Conservation (phyloP, 2,888 invertebrate species). For the Drosophila subsilvestris region DNA sequence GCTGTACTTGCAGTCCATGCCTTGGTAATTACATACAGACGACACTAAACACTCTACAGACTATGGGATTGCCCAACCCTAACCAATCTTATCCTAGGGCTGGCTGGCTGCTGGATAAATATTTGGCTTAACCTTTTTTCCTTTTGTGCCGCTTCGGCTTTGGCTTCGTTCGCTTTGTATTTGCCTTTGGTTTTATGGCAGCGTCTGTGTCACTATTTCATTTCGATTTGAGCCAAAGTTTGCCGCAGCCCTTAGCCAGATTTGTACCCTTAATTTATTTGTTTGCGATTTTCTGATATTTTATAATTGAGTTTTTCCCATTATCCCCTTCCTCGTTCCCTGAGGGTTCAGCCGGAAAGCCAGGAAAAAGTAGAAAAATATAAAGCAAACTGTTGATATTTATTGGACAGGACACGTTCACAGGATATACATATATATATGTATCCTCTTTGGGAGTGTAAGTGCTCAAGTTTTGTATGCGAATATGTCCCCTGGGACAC, state of each 20-base stretch:
- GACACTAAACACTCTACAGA: constrained; percentile 1
- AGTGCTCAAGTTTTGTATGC: constrained; percentile 58
- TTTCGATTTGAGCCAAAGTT: constrained; percentile 76
- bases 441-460: constrained; percentile 15
- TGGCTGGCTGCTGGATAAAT: constrained; percentile 64
- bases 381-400: constrained; percentile 46
- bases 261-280: constrained; percentile 77
- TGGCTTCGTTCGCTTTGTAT: constrained; percentile 56
- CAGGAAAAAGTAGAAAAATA: constrained; percentile 6
- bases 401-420: constrained; percentile 53
- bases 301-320: constrained; percentile 72
- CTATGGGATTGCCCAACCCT: background rate
- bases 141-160: constrained; percentile 51
- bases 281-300: constrained; percentile 76
- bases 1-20: constrained; percentile 69
- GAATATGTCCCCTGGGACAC: constrained; percentile 61
- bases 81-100: constrained; percentile 25
- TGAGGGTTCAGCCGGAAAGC: constrained; percentile 31
- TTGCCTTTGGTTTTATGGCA: constrained; percentile 71
- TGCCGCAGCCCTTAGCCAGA: constrained; percentile 57
- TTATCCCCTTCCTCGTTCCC: constrained; percentile 15
- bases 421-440: constrained; percentile 65
- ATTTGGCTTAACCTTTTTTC: constrained; percentile 75
- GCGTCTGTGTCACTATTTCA: constrained; percentile 71
- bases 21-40: constrained; percentile 73